Evolutionary conservation across 2,113 vertebrate genomes (phyloP), one percentile per base, ranked within the genome.

Genomic region (Chitala chitala): DNA sequence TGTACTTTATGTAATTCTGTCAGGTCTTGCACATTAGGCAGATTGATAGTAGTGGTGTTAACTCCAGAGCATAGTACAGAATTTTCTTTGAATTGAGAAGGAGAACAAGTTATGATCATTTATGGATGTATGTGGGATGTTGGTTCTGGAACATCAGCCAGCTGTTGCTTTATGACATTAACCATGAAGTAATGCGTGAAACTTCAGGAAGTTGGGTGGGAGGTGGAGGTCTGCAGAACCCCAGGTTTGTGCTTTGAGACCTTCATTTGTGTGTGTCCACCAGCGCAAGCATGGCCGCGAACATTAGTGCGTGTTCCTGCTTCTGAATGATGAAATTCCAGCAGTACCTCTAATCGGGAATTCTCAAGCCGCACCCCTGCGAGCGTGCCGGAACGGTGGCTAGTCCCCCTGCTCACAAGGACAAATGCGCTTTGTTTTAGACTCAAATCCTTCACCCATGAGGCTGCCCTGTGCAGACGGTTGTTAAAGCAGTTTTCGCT

Each of bases 131-230:
- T 48, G 12, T 38, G 5, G 31, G 22, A 1, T 31, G 36, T 77
- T 75, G 29, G 56, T 33, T 24, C 56, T 59, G 56, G 29, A 33
- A 46, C 46, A 33, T 54, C 58, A 58, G 48, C 71, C 79, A 77
- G 75, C 80, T 79, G 78, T 54, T 73, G 74, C 22, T 33, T 76
- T 48, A 73, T 79, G 77, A 78, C 69, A 70, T 80, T 75, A 73
- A 64, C 24, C 55, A 54, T 82, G 81, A 80, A 75, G 75, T 68
- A 71, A 82, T 78, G 64, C n/a, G 33, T 48, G 65, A 74, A 74
- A 24, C 40, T 53, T 2, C 76, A 80, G 72, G 78, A 76, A 76
- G 44, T 68, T 59, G 48, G 51, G 55, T 46, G 68, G 51, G 69
- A 29, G 50, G 1, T 10, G 26, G 10, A 3, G 55, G 31, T 24